Evolutionary conservation across 2,888 invertebrate species (phyloP).

Genomic region (Amblyjoppa proteus): DNA sequence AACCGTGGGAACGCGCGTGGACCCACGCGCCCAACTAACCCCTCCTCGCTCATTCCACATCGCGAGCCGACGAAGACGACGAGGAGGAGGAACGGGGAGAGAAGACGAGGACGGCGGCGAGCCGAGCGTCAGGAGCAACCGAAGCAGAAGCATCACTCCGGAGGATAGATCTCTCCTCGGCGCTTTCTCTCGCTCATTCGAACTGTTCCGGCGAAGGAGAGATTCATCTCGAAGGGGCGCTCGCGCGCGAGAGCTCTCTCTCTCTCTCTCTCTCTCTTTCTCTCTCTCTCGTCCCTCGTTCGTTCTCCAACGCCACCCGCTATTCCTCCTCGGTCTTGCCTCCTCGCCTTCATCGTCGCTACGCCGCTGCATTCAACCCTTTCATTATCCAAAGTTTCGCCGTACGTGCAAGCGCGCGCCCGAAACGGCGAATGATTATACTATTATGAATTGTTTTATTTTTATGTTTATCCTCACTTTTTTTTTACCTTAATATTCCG

Average conservation of each 20-base stretch:
- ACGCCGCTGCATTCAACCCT: slow-evolving; percentile 69
- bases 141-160: slow-evolving; percentile 62
- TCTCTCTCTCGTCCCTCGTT: slow-evolving; percentile 1
- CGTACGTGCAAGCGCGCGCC: slow-evolving; percentile 72
- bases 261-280: background rate
- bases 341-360: slow-evolving; percentile 50
- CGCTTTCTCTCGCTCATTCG: slow-evolving; percentile 36
- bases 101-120: slow-evolving; percentile 51
- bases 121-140: slow-evolving; percentile 61
- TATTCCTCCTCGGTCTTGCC: slow-evolving; percentile 28
- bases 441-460: slow-evolving; percentile 48
- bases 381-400: slow-evolving; percentile 74
- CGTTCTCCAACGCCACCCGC: slow-evolving; percentile 33
- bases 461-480: slow-evolving; percentile 31
- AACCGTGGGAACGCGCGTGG: slow-evolving; percentile 84
- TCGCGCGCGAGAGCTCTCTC: slow-evolving; percentile 20
- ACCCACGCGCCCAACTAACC: slow-evolving; percentile 84
- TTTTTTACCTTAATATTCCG: slow-evolving; percentile 30
- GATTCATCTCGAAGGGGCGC: slow-evolving; percentile 33
- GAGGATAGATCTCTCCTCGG: slow-evolving; percentile 9
- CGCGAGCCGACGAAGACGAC: slow-evolving; percentile 11
- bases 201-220: slow-evolving; percentile 53
- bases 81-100: background rate
- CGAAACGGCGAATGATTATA: slow-evolving; percentile 60
- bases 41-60: slow-evolving; percentile 56